A percentile compares a stretch with the other conserved stretches of the same genome.
Conservation (phyloP, 2,113 vertebrate genomes). For the Podarcis muralis region DNA sequence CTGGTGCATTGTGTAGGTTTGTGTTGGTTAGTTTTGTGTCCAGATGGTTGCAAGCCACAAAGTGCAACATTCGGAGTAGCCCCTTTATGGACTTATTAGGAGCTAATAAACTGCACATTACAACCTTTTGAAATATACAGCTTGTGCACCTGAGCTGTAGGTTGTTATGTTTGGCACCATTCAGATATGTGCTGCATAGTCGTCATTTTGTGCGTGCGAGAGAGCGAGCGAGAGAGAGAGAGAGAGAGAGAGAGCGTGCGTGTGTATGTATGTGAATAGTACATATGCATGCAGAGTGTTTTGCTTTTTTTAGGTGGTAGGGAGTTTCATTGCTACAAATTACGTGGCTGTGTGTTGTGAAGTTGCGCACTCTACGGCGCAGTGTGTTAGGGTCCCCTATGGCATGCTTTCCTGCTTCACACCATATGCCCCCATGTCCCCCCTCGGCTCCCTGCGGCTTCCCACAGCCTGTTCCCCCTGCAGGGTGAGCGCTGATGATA, state of each 20-base stretch:
- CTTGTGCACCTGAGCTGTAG: not conserved
- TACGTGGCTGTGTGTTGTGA: not conserved
- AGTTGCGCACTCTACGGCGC: not conserved
- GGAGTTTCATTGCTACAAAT: not conserved
- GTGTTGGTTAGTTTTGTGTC: not conserved
- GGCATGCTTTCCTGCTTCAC: not conserved
- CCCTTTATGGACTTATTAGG: not conserved
- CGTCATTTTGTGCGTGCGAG: no score
- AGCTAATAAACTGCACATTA: not conserved
- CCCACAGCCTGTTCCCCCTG: conserved; percentile 85
- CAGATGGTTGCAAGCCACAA: not conserved
- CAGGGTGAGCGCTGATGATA: conserved; percentile 82
- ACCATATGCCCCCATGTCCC: not conserved
- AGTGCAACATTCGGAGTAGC: not conserved
- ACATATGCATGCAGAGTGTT: not conserved
- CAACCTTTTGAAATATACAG: not conserved
- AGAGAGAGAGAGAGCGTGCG: no score
- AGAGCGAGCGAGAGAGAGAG: no score
- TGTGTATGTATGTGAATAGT: not conserved
- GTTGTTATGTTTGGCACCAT: not conserved
- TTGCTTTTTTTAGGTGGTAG: not conserved
- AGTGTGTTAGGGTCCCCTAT: not conserved
- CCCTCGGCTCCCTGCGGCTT: not conserved
- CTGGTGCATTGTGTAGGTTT: not conserved
- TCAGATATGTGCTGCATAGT: not conserved